Percentiles rank a stretch among this genome's conserved stretches.
These are phyloP conservation scores for Brachionus calyciflorus DNA, from an alignment of 1,140 invertebrate species.

Conservation along the genomic window DNA sequence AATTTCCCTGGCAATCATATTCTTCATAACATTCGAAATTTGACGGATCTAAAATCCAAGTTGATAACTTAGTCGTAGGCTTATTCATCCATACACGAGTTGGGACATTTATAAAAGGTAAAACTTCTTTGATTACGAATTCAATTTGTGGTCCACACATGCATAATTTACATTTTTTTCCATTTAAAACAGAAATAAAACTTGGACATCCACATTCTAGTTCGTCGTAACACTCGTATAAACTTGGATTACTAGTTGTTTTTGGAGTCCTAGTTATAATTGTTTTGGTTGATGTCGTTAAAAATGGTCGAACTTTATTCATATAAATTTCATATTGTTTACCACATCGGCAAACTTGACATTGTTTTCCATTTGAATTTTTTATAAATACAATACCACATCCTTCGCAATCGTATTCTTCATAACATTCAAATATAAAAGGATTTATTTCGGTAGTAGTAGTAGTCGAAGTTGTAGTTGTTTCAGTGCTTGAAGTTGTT, in stretches of 20 bases:
- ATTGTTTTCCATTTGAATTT: neutral
- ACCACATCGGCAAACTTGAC: slow-evolving; percentile 32
- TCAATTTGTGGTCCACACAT: no score
- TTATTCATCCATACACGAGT: no score
- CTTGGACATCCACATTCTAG: no score
- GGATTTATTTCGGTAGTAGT: no score
- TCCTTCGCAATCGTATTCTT: neutral
- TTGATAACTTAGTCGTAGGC: no score
- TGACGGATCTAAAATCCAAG: neutral
- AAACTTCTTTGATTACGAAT: no score
- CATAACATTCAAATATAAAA: neutral
- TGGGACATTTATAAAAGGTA: no score
- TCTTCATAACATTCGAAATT: neutral
- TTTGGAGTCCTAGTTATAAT: neutral
- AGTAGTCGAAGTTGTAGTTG: no score
- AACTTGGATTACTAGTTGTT: no score
- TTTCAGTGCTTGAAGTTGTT: neutral
- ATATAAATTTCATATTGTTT: neutral
- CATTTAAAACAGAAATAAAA: no score
- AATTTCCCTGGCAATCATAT: neutral
- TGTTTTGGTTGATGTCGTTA: neutral
- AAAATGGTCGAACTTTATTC: neutral
- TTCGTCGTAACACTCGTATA: no score
- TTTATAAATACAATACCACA: slow-evolving; percentile 2
- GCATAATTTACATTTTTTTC: no score